Conservation (phyloP, 2,888 invertebrate genomes). For the Sipha maydis region DNA sequence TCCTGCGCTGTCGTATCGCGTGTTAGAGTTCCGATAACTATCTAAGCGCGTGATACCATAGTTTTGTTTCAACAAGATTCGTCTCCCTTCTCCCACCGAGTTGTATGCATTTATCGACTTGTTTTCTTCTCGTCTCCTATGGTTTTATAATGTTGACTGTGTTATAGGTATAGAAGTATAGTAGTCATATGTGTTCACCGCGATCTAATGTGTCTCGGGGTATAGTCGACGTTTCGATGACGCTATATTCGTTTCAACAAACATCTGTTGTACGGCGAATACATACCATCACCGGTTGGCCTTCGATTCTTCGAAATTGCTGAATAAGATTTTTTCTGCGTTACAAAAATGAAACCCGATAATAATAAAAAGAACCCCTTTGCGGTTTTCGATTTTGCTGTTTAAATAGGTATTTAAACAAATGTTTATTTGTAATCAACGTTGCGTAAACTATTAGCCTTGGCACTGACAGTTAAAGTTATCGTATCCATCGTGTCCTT, state of each 20-base stretch:
- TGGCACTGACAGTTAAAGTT: conserved; percentile 52
- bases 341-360: neutral
- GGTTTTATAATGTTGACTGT: neutral
- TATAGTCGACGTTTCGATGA: neutral
- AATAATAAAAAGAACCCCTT: neutral
- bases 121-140: neutral
- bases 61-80: too few relatives aligned
- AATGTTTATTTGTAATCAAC: conserved; percentile 36
- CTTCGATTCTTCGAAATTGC: conserved; percentile 29
- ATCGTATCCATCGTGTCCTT: conserved; percentile 46
- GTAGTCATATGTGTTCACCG: neutral
- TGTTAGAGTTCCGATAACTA: too few relatives aligned
- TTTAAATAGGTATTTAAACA: conserved; percentile 11
- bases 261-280: conserved; percentile 8
- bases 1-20: too few relatives aligned
- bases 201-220: neutral
- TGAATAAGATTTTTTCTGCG: neutral
- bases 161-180: neutral
- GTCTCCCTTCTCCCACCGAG: too few relatives aligned
- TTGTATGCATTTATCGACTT: neutral
- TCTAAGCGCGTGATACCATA: too few relatives aligned
- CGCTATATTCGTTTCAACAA: conserved; percentile 3
- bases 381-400: neutral
- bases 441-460: conserved; percentile 49
- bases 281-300: neutral